These are phyloP conservation scores for Acanthopleura granulata DNA, from an alignment of 2,888 invertebrate genomes.

Conservation along the genomic window DNA sequence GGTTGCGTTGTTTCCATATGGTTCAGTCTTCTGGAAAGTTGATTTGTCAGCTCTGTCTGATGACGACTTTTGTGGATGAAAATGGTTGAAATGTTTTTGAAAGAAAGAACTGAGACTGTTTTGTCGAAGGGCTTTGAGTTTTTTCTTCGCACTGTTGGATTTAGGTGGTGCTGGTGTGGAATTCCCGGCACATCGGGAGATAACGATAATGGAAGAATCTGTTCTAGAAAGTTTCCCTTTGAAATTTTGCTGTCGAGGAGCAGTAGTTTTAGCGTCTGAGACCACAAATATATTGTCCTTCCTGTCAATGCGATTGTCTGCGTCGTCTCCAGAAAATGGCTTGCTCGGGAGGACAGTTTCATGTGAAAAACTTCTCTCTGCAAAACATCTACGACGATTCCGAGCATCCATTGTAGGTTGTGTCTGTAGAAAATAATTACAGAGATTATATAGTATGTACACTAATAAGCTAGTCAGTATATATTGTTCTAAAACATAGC, in stretches of 20 bases:
- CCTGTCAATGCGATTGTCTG: neutral
- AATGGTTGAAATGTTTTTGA: neutral
- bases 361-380: constrained; percentile 14
- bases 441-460: too few relatives aligned
- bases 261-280: neutral
- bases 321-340: neutral
- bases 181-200: constrained; percentile 18
- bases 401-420: neutral
- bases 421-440: neutral
- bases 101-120: constrained; percentile 18
- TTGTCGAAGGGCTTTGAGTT: constrained; percentile 10
- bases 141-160: neutral
- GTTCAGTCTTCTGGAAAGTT: neutral
- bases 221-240: constrained; percentile 1
- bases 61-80: neutral
- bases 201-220: constrained; percentile 17
- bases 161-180: neutral
- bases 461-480: too few relatives aligned
- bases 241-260: neutral
- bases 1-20: neutral
- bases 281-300: neutral
- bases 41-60: neutral
- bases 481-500: too few relatives aligned
- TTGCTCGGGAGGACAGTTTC: neutral
- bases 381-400: constrained; percentile 8